Conservation (phyloP, 2,888 invertebrate species). For the Lobophora halterata region DNA sequence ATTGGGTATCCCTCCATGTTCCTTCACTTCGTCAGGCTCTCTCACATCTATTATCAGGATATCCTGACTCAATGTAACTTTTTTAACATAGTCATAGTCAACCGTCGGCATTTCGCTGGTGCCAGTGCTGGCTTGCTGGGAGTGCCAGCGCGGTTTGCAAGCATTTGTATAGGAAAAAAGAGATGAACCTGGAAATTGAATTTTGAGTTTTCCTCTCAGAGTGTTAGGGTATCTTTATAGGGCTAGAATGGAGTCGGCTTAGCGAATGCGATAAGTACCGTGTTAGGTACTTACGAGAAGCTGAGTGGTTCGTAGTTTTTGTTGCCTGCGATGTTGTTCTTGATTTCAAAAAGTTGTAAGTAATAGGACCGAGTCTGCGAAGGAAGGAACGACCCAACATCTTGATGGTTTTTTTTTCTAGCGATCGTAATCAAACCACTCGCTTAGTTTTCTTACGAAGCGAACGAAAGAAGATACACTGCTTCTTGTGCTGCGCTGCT, state of each 20-base stretch:
- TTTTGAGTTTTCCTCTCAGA: no score
- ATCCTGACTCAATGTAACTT: conserved; percentile 44
- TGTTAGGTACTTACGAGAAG: conserved; percentile 6
- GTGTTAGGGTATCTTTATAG: no score
- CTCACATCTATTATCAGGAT: conserved; percentile 87
- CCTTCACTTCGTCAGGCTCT: conserved; percentile 85
- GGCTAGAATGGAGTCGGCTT: no score
- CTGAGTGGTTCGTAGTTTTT: background rate
- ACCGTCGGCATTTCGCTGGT: conserved; percentile 50
- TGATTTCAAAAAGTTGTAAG: conserved; percentile 3
- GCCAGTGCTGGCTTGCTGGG: conserved; percentile 35
- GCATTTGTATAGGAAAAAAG: conserved; percentile 10
- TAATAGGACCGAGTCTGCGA: conserved; percentile 5
- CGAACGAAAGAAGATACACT: no score
- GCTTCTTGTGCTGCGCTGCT: no score
- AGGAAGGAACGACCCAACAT: conserved; percentile 10
- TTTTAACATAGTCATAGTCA: conserved; percentile 68
- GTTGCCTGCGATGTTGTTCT: background rate
- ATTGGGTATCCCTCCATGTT: conserved; percentile 86
- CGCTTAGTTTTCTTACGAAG: no score
- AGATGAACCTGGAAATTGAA: conserved; percentile 15
- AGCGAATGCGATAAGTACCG: no score
- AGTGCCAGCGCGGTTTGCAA: conserved; percentile 37
- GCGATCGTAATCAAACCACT: no score
- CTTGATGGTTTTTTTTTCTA: no score